Percentiles rank a stretch among this genome's conserved stretches.
phyloP scores from a whole-genome alignment of 1,140 invertebrate genomes.

The Cataglyphis hispanica region DNA sequence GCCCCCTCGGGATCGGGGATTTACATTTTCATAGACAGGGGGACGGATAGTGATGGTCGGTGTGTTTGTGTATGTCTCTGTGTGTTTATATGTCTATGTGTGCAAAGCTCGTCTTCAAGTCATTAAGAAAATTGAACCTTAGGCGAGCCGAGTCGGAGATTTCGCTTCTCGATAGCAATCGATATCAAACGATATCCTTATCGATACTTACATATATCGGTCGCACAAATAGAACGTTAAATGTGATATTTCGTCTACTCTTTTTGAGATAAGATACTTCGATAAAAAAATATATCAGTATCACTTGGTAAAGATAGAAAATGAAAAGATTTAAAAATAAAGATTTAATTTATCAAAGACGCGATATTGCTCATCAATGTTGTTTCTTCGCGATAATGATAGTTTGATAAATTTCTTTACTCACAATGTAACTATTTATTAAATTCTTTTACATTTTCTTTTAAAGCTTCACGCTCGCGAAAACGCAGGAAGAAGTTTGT shows the following conservation, averaged over 20 bases:
- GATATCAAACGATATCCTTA: neutral
- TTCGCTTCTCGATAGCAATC: slow-evolving; percentile 29
- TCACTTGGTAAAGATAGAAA: neutral
- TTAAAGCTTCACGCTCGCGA: neutral
- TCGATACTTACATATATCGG: slow-evolving; percentile 13
- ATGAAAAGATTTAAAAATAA: neutral
- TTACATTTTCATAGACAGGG: slow-evolving; percentile 74
- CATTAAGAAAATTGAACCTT: slow-evolving; percentile 48
- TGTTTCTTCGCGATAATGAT: neutral
- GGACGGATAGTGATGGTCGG: neutral
- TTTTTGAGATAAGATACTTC: neutral
- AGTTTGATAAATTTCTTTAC: neutral
- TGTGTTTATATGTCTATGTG: neutral
- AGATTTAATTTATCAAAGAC: neutral
- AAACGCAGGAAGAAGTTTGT: slow-evolving; percentile 19
- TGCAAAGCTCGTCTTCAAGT: slow-evolving; percentile 18
- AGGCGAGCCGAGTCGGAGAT: neutral
- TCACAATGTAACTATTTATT: slow-evolving; percentile 11
- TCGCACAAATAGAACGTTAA: neutral
- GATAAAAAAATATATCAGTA: neutral
- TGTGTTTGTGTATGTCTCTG: neutral
- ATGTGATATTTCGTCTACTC: neutral
- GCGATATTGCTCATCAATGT: neutral
- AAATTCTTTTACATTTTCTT: neutral
- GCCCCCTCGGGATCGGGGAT: slow-evolving; percentile 64